Evolutionary conservation across 1,140 invertebrate genomes (phyloP).

Genomic region (Drepana arcuata): DNA sequence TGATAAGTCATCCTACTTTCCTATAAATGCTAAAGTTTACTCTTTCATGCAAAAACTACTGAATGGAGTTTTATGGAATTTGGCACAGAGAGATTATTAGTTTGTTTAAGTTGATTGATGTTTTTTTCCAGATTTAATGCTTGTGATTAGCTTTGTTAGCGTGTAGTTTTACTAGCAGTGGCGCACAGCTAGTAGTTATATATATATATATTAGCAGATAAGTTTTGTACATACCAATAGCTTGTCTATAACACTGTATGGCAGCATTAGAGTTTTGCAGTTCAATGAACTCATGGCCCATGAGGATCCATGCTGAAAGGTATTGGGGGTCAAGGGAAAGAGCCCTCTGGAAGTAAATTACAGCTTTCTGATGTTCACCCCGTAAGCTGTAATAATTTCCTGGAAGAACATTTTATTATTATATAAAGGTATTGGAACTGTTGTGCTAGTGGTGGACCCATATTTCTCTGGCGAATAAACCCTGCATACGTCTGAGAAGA

Average conservation of each 20-base stretch:
- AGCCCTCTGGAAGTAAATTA: slow-evolving; percentile 96
- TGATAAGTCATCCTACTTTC: no score
- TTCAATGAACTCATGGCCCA: slow-evolving; percentile 99
- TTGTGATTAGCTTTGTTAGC: no score
- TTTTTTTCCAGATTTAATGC: no score
- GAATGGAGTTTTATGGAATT: no score
- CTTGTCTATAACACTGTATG: slow-evolving; percentile 96
- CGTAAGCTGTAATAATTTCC: slow-evolving; percentile 98
- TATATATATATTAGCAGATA: slow-evolving; percentile 1
- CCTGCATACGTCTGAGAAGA: no score
- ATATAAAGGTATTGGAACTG: no score
- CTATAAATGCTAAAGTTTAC: no score
- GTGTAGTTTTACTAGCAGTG: background rate
- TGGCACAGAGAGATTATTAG: no score
- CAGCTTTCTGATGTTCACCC: slow-evolving; percentile 96
- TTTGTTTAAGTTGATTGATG: no score
- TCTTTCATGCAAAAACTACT: no score
- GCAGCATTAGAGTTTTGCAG: slow-evolving; percentile 98
- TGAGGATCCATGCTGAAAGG: slow-evolving; percentile 95
- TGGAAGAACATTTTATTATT: slow-evolving; percentile 49
- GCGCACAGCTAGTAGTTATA: background rate
- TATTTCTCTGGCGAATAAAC: no score
- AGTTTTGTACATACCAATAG: slow-evolving; percentile 80
- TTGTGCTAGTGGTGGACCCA: no score
- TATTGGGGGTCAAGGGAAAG: slow-evolving; percentile 96